Base-by-base conservation (phyloP, 2,888 invertebrate species). In the Xanthia icteritia region DNA sequence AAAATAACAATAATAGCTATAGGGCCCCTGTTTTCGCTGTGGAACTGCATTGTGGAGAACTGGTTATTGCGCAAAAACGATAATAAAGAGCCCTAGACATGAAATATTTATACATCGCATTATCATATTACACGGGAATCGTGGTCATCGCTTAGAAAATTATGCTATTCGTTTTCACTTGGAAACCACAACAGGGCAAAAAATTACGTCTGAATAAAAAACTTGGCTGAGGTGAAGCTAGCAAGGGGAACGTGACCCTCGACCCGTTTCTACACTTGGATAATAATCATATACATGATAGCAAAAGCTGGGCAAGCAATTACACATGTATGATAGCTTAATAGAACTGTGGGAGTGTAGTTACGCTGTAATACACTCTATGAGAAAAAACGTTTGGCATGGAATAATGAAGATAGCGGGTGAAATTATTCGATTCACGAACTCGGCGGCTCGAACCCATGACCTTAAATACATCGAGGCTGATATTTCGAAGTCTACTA, bases 51-150 rank as follows among this genome's bases (percentile, higher is more conserved):
- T 91, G 92, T 91, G 90, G 90, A 89, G 91, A 95, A 96, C 96
- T 91, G 93, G 95, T 95, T 95, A 90, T 91, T 87, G 90, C 88
- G 93, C 94, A 95, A 96, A 96, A 96, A 96, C 93, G 93, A 95
- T 93, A 93, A 92, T 93, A 94, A 94, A 93, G 92, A 91, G 89
- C 91, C 91, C 90, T 93, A 94, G 93, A 93, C 94, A 95, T 96
- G 93, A 95, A 96, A 96, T 95, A 96, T 95, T 95, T 96, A 96
- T 96, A 95, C 93, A 91, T 93, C 91, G 91, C 94, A 96, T 96
- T 96, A 96, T 96, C 96, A 96, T 96, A 96, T 95, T 96, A 96
- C 96, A 95, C 90, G 95, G 93, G 95, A 95, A 94, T 94, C 94
- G 95, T 96, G 95, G 95, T 94, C 93, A 94, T 94, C 93, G 95